Base-by-base conservation (phyloP, 2,888 invertebrate species). In the Neoitamus cyanurus region DNA sequence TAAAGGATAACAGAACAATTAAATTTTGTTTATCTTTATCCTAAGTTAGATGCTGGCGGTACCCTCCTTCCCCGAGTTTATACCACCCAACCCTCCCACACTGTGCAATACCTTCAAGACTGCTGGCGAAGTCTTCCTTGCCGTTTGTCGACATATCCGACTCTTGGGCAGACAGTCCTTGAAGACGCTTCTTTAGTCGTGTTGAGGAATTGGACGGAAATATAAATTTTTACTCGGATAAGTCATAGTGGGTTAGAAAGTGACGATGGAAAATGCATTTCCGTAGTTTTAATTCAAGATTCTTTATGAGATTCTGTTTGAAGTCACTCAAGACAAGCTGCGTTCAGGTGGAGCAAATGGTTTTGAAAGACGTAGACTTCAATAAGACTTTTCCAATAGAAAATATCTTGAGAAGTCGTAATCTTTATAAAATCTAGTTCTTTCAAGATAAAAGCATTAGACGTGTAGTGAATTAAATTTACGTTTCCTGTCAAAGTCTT, bases 1-100 rank as follows among this genome's bases (percentile, higher is more conserved):
- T 75, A 75, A 75, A 75, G 75, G 75, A 75, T 75, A 75, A 75
- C 75, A 75, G 75, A 75, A 75, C 75, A 75, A 75, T 75, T 75
- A 75, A 75, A 75, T 75, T 75, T 75, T 75, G 75, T 75, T 75
- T 75, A 75, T 75, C n/a, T 75, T 75, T 75, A 42, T 42, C 73
- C 36, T 20, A 75, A 31, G 6, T 37, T 25, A 42, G 42, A 42
- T 42, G 9, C 34, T 37, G 37, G 37, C 34, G 37, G 25, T 36
- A 37, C 36, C 15, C 11, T 6, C n/a, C n/a, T n/a, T 31, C 9
- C 11, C 3, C 70, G 3, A 25, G 28, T 28, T 9, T 9, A 31
- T 9, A 15, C 15, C 5, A 31, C 31, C 31, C 2, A 31, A 31
- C 31, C 31, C 37, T 37, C 7, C 37, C 37, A 37, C 37, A 3